Evolutionary conservation across 2,113 vertebrate genomes (phyloP).

Genomic region (Brienomyrus brachyistius): DNA sequence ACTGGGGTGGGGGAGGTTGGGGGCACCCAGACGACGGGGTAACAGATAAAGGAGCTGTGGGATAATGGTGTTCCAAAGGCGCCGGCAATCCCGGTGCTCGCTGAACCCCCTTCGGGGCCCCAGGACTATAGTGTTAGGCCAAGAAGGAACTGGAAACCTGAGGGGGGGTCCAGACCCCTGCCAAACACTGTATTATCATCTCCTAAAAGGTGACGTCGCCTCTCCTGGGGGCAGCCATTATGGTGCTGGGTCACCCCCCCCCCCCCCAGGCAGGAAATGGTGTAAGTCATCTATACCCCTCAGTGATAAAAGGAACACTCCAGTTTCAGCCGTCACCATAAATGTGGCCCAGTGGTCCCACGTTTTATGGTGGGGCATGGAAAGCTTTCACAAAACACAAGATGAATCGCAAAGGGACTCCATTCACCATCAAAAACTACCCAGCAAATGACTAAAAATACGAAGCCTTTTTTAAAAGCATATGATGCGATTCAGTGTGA

Average conservation of each 20-base stretch:
- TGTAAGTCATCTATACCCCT: neutral
- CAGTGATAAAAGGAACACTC: neutral
- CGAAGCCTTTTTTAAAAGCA: neutral
- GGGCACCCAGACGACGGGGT: neutral
- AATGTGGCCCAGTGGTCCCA: neutral
- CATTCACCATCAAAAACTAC: neutral
- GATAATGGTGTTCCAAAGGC: neutral
- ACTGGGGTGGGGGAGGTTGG: neutral
- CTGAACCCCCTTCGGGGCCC: neutral
- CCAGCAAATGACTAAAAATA: neutral
- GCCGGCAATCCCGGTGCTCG: neutral
- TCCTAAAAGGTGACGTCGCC: neutral
- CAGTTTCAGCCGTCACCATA: neutral
- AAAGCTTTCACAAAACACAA: neutral
- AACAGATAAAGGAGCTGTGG: neutral
- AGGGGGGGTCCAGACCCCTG: neutral
- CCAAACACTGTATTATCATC: neutral
- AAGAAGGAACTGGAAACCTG: neutral
- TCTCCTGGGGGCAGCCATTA: neutral
- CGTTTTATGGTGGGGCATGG: neutral
- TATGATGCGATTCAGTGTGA: neutral
- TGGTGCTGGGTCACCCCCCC: neutral
- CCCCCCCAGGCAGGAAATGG: neutral
- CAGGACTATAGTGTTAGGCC: neutral
- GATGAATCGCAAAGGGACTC: neutral